A percentile compares a stretch with the other conserved stretches of the same genome.
Evolutionary conservation across 2,888 invertebrate species (phyloP).

Genomic region (Lepidocyrtinus sp.): DNA sequence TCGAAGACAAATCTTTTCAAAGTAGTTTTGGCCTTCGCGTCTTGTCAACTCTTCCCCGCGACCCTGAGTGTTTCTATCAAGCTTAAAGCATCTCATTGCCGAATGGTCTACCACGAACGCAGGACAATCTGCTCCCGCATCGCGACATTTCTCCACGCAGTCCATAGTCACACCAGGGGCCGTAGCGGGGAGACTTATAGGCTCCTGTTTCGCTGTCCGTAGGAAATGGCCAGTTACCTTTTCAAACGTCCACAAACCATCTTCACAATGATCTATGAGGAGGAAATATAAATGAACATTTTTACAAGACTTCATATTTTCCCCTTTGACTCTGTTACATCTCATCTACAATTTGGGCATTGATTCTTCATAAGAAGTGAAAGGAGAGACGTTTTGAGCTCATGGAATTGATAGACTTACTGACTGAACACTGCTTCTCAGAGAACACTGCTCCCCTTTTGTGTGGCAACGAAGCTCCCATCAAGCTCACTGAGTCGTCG

Average conservation of each 20-base stretch:
- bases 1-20: slow-evolving; percentile 73
- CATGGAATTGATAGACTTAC: no score
- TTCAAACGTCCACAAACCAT: slow-evolving; percentile 73
- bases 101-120: slow-evolving; percentile 73
- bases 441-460: slow-evolving; percentile 71
- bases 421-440: slow-evolving; percentile 73
- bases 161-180: slow-evolving; percentile 71
- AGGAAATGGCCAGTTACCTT: slow-evolving; percentile 73
- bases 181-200: slow-evolving; percentile 71
- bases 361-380: no score
- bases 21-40: slow-evolving; percentile 73
- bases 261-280: slow-evolving; percentile 72
- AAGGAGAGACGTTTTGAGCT: no score
- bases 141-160: slow-evolving; percentile 71
- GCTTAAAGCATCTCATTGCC: slow-evolving; percentile 73
- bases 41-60: slow-evolving; percentile 72
- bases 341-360: no score
- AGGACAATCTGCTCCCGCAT: slow-evolving; percentile 73
- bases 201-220: slow-evolving; percentile 72
- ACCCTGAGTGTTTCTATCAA: slow-evolving; percentile 74
- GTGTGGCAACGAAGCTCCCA: slow-evolving; percentile 71
- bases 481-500: slow-evolving; percentile 73
- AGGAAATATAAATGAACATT: no score
- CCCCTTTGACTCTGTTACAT: no score
- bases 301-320: no score